Conservation (phyloP, 2,888 invertebrate species). For the Drosophila stalkeri region DNA sequence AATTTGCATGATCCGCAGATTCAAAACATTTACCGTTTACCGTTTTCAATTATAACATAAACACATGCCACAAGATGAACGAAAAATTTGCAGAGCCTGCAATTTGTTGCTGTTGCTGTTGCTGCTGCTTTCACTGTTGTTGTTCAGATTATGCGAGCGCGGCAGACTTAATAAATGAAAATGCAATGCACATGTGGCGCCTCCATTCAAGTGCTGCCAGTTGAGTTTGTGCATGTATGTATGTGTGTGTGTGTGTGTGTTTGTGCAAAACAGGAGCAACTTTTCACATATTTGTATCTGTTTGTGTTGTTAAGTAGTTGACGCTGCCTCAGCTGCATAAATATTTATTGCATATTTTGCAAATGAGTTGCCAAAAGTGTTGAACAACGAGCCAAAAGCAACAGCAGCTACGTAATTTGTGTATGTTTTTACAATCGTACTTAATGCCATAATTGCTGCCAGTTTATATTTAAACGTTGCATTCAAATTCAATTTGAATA, state of each 20-base stretch:
- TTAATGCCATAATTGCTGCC: slow-evolving; percentile 39
- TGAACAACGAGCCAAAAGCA: slow-evolving; percentile 28
- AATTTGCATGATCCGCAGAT: slow-evolving; percentile 57
- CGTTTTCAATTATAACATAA: slow-evolving; percentile 68
- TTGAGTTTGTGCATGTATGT: not conserved
- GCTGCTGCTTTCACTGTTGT: slow-evolving; percentile 38
- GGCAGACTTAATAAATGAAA: slow-evolving; percentile 73
- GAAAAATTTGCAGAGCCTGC: slow-evolving; percentile 29
- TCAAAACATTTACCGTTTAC: slow-evolving; percentile 43
- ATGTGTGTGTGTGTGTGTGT: slow-evolving; percentile 17
- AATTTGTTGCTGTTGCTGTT: slow-evolving; percentile 19
- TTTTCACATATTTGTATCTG: slow-evolving; percentile 78
- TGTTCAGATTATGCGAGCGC: slow-evolving; percentile 63
- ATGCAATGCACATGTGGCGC: slow-evolving; percentile 57
- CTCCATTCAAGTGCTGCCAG: slow-evolving; percentile 51
- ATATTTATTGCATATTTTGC: slow-evolving; percentile 76
- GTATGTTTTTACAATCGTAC: slow-evolving; percentile 50
- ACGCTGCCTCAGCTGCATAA: slow-evolving; percentile 70
- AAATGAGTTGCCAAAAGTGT: slow-evolving; percentile 68
- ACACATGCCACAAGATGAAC: slow-evolving; percentile 46
- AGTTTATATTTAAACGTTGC: slow-evolving; percentile 24
- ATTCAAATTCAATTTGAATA: slow-evolving; percentile 7
- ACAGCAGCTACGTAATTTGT: slow-evolving; percentile 19
- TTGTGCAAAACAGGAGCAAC: slow-evolving; percentile 48
- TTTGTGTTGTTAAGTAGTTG: slow-evolving; percentile 79